These are phyloP conservation scores for Simalia tracyae DNA, from an alignment of 2,797 vertebrate species.

Conservation along the genomic window DNA sequence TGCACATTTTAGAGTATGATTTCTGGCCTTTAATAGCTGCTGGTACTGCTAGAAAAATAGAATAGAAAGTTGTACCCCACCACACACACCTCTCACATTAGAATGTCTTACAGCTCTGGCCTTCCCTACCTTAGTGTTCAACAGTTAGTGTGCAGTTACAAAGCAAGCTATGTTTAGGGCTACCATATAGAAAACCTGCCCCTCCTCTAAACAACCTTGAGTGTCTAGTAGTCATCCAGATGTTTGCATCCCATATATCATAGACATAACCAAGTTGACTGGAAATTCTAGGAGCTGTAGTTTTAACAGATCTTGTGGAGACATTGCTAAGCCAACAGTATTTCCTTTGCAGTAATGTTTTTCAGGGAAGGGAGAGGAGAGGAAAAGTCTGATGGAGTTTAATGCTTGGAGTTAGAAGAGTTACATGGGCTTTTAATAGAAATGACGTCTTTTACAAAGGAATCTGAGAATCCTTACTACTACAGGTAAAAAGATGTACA, in stretches of 20 bases:
- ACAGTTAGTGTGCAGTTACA: neutral
- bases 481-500: neutral
- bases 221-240: neutral
- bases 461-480: neutral
- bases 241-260: neutral
- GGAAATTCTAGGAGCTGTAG: neutral
- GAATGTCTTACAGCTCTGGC: neutral
- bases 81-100: neutral
- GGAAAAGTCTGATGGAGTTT: neutral
- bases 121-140: neutral
- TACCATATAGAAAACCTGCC: neutral
- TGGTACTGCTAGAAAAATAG: neutral
- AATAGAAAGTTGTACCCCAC: accelerated
- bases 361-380: neutral
- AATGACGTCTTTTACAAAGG: neutral
- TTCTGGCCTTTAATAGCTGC: neutral
- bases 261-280: neutral
- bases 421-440: neutral
- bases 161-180: neutral
- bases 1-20: neutral
- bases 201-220: neutral
- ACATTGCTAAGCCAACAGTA: neutral
- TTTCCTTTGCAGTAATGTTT: neutral
- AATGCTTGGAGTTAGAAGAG: neutral
- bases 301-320: neutral